phyloP scores from a whole-genome alignment of 2,888 invertebrate genomes.

The Cinara cedri region DNA sequence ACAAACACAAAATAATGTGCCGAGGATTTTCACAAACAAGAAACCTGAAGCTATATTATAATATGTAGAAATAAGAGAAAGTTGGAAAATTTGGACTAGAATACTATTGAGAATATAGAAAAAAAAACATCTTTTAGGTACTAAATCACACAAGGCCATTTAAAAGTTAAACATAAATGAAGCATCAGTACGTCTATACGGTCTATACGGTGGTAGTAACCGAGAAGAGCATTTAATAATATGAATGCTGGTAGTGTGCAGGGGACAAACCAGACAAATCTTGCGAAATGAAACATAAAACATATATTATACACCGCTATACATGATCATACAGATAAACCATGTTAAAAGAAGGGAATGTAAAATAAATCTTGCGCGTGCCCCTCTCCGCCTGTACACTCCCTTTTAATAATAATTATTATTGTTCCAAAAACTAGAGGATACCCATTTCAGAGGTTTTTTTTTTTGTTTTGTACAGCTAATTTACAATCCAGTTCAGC shows the following conservation, averaged over 20 bases:
- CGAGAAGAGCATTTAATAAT: not conserved
- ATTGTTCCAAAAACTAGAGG: constrained; percentile 6
- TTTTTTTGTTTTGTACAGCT: constrained; percentile 15
- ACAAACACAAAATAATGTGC: too few species aligned
- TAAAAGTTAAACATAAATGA: too few species aligned
- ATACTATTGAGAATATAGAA: too few species aligned
- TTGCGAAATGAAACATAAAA: not conserved
- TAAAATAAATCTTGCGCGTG: constrained; percentile 30
- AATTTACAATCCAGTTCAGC: constrained; percentile 33
- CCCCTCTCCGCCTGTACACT: not conserved
- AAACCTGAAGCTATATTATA: too few species aligned
- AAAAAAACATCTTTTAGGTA: too few species aligned
- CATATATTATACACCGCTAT: not conserved
- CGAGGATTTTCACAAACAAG: too few species aligned
- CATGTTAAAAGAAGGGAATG: not conserved
- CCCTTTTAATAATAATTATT: constrained; percentile 37
- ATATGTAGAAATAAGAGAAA: too few species aligned
- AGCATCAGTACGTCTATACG: too few species aligned
- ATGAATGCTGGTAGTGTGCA: not conserved
- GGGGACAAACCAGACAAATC: not conserved
- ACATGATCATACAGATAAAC: constrained; percentile 11
- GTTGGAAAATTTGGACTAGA: too few species aligned
- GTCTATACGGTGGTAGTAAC: too few species aligned
- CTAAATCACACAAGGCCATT: too few species aligned
- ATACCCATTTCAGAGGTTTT: constrained; percentile 1